Percentiles rank a stretch among this genome's conserved stretches.
phyloP scores from a whole-genome alignment of 2,797 vertebrate species.

The Danio tinwini region DNA sequence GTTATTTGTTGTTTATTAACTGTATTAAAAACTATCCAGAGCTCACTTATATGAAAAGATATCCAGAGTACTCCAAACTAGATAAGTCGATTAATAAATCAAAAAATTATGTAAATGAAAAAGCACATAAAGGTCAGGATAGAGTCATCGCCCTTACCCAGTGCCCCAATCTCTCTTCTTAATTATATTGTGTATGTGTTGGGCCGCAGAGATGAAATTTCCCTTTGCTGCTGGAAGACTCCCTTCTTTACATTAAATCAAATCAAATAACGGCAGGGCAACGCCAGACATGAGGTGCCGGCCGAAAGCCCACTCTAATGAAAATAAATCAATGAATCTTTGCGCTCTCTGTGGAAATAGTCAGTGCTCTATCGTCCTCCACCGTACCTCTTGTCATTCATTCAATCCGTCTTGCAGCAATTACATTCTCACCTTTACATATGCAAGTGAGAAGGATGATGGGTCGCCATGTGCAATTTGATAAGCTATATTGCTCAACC shows the following conservation, averaged over 20 bases:
- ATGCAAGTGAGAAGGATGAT: slow-evolving; percentile 29
- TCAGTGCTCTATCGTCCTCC: slow-evolving; percentile 16
- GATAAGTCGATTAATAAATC: neutral
- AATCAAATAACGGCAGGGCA: slow-evolving; percentile 58
- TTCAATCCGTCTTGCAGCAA: slow-evolving; percentile 56
- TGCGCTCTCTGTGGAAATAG: slow-evolving; percentile 46
- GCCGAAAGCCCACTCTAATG: slow-evolving; percentile 62
- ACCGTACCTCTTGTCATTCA: slow-evolving; percentile 46
- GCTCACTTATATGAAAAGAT: neutral
- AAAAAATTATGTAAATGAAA: neutral
- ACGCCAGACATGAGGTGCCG: slow-evolving; percentile 35
- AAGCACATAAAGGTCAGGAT: neutral
- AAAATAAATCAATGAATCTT: slow-evolving; percentile 69
- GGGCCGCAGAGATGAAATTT: slow-evolving; percentile 35
- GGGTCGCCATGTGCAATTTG: slow-evolving; percentile 16
- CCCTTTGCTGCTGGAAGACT: slow-evolving; percentile 19
- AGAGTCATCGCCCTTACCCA: neutral
- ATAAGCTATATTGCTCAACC: slow-evolving; percentile 45
- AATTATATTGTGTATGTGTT: slow-evolving; percentile 60
- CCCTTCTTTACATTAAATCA: slow-evolving; percentile 58
- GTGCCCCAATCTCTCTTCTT: slow-evolving; percentile 45
- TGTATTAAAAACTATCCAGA: too few species aligned
- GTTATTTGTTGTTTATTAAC: too few species aligned
- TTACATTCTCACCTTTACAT: slow-evolving; percentile 59
- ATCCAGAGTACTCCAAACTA: neutral